phyloP scores from a whole-genome alignment of 1,140 invertebrate genomes.

The silkworm (Bombyx mori) region ASM3026992v2 NC_085120.1:117001-117500 shows the following conservation, averaged over 20 bases:
- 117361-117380: conserved; percentile 2
- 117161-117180: conserved; percentile 4
- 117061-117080: conserved; percentile 5
- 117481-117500: conserved; percentile 23
- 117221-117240: conserved; percentile 2
- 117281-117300: conserved; percentile 1
- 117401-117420: too few relatives aligned
- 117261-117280: background rate
- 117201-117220: conserved; percentile 1
- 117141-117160: background rate
- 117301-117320: background rate
- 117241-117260: conserved; percentile 2
- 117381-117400: background rate
- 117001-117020: background rate
- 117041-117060: too few relatives aligned
- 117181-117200: conserved; percentile 4
- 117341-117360: conserved; percentile 3
- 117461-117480: conserved; percentile 27
- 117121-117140: conserved; percentile 6
- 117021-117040: background rate
- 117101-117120: conserved; percentile 2
- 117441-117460: conserved; percentile 14
- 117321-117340: background rate
- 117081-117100: conserved; percentile 5
- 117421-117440: conserved; percentile 22